These are phyloP conservation scores for Dynastes grantii DNA, from an alignment of 2,888 invertebrate genomes.

Conservation along the genomic window DNA sequence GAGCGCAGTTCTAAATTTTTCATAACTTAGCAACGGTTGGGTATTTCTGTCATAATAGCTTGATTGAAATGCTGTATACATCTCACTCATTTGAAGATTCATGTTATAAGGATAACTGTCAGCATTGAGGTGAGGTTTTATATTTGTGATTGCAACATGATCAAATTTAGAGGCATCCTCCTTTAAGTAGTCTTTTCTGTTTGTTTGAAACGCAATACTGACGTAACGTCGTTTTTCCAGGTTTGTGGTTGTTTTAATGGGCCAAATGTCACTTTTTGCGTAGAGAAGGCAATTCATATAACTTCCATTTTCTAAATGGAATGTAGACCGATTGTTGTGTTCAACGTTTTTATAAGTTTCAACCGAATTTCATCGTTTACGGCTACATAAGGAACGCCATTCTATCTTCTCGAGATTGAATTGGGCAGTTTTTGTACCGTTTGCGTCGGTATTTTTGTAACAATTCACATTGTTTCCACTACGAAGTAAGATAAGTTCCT, in stretches of 20 bases:
- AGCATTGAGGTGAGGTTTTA: slow-evolving; percentile 49
- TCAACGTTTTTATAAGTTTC: background rate
- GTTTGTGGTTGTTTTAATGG: slow-evolving; percentile 38
- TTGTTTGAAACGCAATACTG: slow-evolving; percentile 34
- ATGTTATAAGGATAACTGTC: slow-evolving; percentile 42
- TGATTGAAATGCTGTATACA: slow-evolving; percentile 41
- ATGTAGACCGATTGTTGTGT: slow-evolving; percentile 37
- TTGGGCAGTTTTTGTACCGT: no score
- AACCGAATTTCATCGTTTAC: slow-evolving; percentile 35
- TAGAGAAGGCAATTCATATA: slow-evolving; percentile 33
- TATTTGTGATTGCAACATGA: slow-evolving; percentile 34
- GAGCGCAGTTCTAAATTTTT: background rate
- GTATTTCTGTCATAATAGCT: slow-evolving; percentile 6
- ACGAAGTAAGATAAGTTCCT: no score
- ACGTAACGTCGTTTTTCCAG: slow-evolving; percentile 47
- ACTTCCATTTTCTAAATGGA: slow-evolving; percentile 7
- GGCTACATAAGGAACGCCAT: slow-evolving; percentile 31
- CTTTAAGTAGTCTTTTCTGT: slow-evolving; percentile 7
- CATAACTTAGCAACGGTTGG: background rate
- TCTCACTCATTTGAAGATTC: slow-evolving; percentile 41
- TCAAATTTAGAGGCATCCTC: slow-evolving; percentile 21
- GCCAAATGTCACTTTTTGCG: slow-evolving; percentile 41
- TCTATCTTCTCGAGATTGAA: slow-evolving; percentile 21
- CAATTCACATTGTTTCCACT: no score
- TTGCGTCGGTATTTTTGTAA: no score